Evolutionary conservation across 2,113 vertebrate species (phyloP).

Genomic region (Sylvietta virens): DNA sequence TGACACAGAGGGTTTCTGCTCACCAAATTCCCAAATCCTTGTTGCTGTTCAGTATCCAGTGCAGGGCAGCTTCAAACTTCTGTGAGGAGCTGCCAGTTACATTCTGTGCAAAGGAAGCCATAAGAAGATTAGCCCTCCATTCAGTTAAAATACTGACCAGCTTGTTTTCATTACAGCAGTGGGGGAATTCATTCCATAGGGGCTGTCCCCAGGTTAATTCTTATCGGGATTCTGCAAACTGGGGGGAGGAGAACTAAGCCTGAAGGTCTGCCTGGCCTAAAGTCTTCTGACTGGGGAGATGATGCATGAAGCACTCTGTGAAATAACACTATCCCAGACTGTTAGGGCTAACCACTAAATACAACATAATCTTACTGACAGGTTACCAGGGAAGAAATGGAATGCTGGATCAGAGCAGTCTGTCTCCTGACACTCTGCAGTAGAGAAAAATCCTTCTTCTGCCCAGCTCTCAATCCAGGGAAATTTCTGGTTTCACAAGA

Average conservation of each 20-base stretch:
- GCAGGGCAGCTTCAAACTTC: conserved; percentile 72
- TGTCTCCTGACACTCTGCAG: conserved; percentile 37
- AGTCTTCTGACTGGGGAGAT: not conserved
- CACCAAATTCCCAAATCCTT: conserved; percentile 6
- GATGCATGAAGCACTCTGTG: not conserved
- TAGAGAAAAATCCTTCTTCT: conserved; percentile 32
- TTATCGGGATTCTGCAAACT: not conserved
- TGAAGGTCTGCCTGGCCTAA: not conserved
- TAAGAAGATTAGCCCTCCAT: conserved; percentile 25
- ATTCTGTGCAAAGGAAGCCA: conserved; percentile 58
- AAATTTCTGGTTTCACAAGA: conserved; percentile 42
- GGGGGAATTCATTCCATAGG: not conserved
- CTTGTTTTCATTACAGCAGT: not conserved
- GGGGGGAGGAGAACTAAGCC: not conserved
- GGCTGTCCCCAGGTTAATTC: not conserved
- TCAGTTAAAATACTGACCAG: not conserved
- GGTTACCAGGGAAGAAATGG: conserved; percentile 22
- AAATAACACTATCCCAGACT: not conserved
- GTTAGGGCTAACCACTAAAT: conserved; percentile 31
- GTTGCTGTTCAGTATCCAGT: conserved; percentile 76
- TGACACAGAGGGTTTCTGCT: not conserved
- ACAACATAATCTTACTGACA: conserved; percentile 30
- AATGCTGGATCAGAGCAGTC: conserved; percentile 4
- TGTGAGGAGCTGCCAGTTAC: conserved; percentile 55
- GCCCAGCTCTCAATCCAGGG: not conserved